Percentiles rank a stretch among this genome's conserved stretches.
Evolutionary conservation across 2,113 vertebrate species (phyloP).

Genomic region (Furnarius figulus): DNA sequence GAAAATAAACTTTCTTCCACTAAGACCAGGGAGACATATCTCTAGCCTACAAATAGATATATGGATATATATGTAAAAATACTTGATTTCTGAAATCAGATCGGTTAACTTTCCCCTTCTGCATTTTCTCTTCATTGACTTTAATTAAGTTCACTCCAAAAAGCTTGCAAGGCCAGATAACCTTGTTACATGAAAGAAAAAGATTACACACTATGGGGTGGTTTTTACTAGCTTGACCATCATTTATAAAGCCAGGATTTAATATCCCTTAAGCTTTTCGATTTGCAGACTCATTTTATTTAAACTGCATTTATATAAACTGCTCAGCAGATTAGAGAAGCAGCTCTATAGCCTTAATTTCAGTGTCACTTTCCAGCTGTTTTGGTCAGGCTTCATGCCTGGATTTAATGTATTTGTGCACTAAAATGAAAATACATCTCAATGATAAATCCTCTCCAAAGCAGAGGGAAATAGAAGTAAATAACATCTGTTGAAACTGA

Average conservation of each 20-base stretch:
- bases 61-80: background rate
- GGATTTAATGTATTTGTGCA: slow-evolving; percentile 43
- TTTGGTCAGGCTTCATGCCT: slow-evolving; percentile 50
- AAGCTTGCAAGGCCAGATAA: slow-evolving; percentile 52
- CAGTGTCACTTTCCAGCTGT: slow-evolving; percentile 63
- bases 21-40: background rate
- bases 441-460: slow-evolving; percentile 54
- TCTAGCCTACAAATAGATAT: background rate
- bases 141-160: slow-evolving; percentile 61
- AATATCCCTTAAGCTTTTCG: slow-evolving; percentile 58
- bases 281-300: slow-evolving; percentile 64
- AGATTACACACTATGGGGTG: background rate
- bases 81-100: background rate
- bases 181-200: slow-evolving; percentile 52
- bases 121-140: slow-evolving; percentile 28
- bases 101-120: background rate
- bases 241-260: slow-evolving; percentile 54
- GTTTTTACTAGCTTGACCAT: slow-evolving; percentile 38
- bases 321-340: slow-evolving; percentile 51
- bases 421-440: slow-evolving; percentile 47
- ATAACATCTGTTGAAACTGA: slow-evolving; percentile 49
- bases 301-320: slow-evolving; percentile 67
- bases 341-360: slow-evolving; percentile 59
- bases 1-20: background rate
- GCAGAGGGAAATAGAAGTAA: slow-evolving; percentile 34